Conservation (phyloP, 2,113 vertebrate genomes). For the Prionailurus bengalensis region DNA sequence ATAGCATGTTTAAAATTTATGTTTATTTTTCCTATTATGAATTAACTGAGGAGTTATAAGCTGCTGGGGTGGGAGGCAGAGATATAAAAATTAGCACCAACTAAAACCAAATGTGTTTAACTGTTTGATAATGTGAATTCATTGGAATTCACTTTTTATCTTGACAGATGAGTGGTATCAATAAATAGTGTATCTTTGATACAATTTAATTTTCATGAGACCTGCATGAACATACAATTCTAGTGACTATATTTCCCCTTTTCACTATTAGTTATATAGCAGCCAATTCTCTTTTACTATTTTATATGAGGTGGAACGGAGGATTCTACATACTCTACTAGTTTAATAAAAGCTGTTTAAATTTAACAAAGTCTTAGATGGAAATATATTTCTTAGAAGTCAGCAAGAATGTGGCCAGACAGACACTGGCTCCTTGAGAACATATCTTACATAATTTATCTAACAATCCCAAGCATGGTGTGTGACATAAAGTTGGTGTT, state of each 20-base stretch:
- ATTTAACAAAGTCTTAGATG: not conserved
- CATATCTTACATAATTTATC: not conserved
- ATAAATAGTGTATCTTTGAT: not conserved
- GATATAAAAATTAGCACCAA: not conserved
- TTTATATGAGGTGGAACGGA: not conserved
- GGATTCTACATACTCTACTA: not conserved
- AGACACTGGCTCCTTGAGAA: not conserved
- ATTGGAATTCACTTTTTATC: not conserved
- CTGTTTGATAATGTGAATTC: not conserved
- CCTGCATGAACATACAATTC: not conserved
- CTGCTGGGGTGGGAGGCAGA: too few relatives aligned
- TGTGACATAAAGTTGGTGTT: not conserved
- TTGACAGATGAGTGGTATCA: not conserved
- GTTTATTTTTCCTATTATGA: not conserved
- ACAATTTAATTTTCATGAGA: not conserved
- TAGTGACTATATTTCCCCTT: not conserved
- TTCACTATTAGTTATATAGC: not conserved
- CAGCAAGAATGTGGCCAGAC: not conserved
- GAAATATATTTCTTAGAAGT: not conserved
- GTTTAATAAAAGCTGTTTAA: not conserved
- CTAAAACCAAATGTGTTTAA: slow-evolving; percentile 21
- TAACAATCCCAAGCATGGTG: not conserved
- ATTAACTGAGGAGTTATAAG: not conserved
- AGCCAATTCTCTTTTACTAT: not conserved
- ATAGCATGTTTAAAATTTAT: not conserved